Evolutionary conservation across 2,888 invertebrate species (phyloP), one percentile per base, ranked within the genome.

Genomic region (Phyllotreta striolata): DNA sequence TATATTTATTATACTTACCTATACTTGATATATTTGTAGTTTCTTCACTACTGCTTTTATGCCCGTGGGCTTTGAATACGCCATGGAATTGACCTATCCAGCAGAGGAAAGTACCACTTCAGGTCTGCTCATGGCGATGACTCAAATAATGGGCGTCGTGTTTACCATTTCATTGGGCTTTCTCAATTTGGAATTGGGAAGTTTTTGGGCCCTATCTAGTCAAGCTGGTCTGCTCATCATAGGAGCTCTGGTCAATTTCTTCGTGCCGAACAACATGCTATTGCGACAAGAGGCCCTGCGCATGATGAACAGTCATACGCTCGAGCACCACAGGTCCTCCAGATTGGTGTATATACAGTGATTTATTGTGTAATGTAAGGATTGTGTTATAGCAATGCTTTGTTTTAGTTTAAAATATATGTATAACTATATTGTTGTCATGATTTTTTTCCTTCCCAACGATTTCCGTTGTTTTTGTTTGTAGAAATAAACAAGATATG

Each of bases 121-220:
- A 7, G 72, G 72, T 39, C 64, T 74, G 9, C 61, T 74, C 9
- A 66, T 72, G 46, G 70, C 72, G 6, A 66, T 74, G 63, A 68
- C 72, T 10, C 72, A 72, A 68, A 58, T 70, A 39, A 40, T 69
- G 13, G 73, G 73, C 14, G 70, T 65, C 7, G 6, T 69, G 54
- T 69, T 68, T 37, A 66, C 72, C 10, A 35, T 67, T 14, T 58
- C 44, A 13, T 49, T 69, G 14, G 73, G 73, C 6, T 66, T 62
- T 24, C 59, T 75, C 10, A 70, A 70, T 55, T 6, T 55, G 40
- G 61, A 46, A 14, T 51, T 68, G 52, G 75, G 73, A 1, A 66
- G 72, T 38, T 74, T 73, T 55, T 76, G 75, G 76, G 60, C 73
- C 1, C 59, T 75, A 24, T 67, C 57, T 1, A 70, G 69, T 61